Conservation (phyloP, 2,113 vertebrate genomes). For the Vidua macroura region DNA sequence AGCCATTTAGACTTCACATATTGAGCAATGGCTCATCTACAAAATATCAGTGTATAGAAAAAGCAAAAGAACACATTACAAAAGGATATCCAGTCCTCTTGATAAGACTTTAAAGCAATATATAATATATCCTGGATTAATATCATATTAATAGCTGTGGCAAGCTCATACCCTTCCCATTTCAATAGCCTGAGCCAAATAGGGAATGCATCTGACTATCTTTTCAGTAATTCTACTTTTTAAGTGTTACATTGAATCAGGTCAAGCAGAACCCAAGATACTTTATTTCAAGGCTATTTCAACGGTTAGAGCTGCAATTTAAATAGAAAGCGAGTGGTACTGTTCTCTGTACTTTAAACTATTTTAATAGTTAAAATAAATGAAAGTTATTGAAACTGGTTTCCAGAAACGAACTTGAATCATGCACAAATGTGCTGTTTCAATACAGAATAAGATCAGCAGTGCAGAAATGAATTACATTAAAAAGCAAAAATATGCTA, state of each 20-base stretch:
- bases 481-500: conserved; percentile 59
- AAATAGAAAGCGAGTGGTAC: conserved; percentile 27
- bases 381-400: conserved; percentile 58
- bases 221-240: conserved; percentile 63
- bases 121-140: conserved; percentile 60
- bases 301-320: conserved; percentile 39
- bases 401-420: conserved; percentile 44
- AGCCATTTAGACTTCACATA: conserved; percentile 67
- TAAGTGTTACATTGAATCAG: conserved; percentile 49
- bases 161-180: conserved; percentile 53
- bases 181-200: conserved; percentile 64
- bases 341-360: conserved; percentile 49
- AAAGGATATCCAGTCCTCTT: conserved; percentile 61
- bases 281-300: conserved; percentile 65
- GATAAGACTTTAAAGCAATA: conserved; percentile 66
- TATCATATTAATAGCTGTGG: conserved; percentile 64
- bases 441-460: conserved; percentile 47
- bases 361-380: conserved; percentile 64
- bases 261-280: conserved; percentile 57
- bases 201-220: conserved; percentile 36
- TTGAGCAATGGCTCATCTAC: conserved; percentile 63
- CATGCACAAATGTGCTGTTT: conserved; percentile 38
- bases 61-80: conserved; percentile 58
- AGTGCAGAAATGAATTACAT: conserved; percentile 49
- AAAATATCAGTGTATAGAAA: conserved; percentile 61